Conservation (phyloP, 1,140 invertebrate genomes). For the Drosophila gunungcola region DNA sequence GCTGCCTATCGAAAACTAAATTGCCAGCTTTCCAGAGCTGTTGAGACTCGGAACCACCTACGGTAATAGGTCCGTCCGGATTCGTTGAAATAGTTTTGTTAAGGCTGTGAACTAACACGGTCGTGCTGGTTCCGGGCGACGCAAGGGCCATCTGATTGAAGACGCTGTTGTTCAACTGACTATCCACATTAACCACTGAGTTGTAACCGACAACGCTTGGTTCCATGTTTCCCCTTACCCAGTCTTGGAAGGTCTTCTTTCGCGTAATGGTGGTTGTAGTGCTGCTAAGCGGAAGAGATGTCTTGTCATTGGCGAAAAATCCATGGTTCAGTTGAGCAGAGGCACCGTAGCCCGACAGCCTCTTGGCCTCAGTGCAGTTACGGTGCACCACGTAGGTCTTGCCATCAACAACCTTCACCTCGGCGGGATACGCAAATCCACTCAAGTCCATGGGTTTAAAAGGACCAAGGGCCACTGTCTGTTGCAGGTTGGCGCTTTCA, state of each 20-base stretch:
- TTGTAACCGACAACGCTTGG: constrained; percentile 68
- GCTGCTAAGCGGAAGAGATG: constrained; percentile 12
- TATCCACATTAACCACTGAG: constrained; percentile 59
- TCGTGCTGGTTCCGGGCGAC: constrained; percentile 43
- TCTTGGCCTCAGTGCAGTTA: constrained; percentile 76
- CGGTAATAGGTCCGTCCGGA: constrained; percentile 64
- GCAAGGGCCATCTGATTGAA: constrained; percentile 9
- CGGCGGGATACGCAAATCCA: constrained; percentile 72
- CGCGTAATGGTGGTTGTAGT: constrained; percentile 44
- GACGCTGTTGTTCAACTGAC: background rate
- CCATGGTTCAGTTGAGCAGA: constrained; percentile 21
- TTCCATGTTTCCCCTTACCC: constrained; percentile 65
- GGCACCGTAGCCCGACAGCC: constrained; percentile 37
- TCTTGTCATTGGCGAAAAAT: constrained; percentile 21
- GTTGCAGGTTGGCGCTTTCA: constrained; percentile 32
- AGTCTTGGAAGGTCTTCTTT: constrained; percentile 64
- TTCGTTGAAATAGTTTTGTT: constrained; percentile 71
- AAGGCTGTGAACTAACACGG: constrained; percentile 46
- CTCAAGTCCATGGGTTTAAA: constrained; percentile 67
- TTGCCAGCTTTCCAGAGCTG: constrained; percentile 73
- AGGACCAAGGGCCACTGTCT: constrained; percentile 48
- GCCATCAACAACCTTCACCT: constrained; percentile 77
- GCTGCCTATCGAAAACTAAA: constrained; percentile 63
- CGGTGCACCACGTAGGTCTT: constrained; percentile 79
- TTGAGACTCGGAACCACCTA: constrained; percentile 65